Evolutionary conservation across 2,888 invertebrate species (phyloP).

Genomic region (Scelioninae gen. 1): DNA sequence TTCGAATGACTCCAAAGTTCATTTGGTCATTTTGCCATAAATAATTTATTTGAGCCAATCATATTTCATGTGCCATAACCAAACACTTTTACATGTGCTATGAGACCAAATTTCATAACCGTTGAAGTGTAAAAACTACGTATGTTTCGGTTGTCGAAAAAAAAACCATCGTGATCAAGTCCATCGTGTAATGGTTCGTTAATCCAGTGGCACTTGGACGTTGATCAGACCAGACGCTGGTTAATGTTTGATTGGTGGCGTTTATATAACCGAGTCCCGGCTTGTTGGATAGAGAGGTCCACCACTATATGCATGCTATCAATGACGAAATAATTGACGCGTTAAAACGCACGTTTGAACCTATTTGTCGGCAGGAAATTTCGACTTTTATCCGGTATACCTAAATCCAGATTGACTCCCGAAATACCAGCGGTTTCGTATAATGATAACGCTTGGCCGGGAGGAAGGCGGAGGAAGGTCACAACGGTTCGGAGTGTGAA

Average conservation of each 20-base stretch:
- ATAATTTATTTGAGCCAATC: too few species aligned
- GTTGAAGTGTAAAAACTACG: too few species aligned
- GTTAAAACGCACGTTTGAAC: slow-evolving; percentile 28
- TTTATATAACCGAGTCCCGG: slow-evolving; percentile 47
- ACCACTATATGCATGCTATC: too few species aligned
- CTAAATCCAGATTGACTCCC: background rate
- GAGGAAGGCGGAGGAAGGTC: slow-evolving; percentile 24
- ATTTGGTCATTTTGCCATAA: too few species aligned
- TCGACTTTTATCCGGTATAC: slow-evolving; percentile 22
- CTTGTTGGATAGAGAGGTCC: slow-evolving; percentile 24
- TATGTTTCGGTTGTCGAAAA: too few species aligned
- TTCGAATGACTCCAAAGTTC: too few species aligned
- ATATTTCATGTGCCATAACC: too few species aligned
- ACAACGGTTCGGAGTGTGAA: slow-evolving; percentile 39
- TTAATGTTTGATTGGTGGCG: slow-evolving; percentile 58
- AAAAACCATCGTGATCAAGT: too few species aligned
- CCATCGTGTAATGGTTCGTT: slow-evolving; percentile 24
- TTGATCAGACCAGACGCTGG: slow-evolving; percentile 41
- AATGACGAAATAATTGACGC: slow-evolving; percentile 59
- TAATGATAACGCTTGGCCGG: slow-evolving; percentile 4
- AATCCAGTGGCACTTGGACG: slow-evolving; percentile 25
- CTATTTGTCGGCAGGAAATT: slow-evolving; percentile 29
- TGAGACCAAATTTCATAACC: too few species aligned
- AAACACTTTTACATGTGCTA: too few species aligned
- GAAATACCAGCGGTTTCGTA: too few species aligned